Base-by-base conservation (phyloP, 2,113 vertebrate genomes). In the Periophthalmodon schlosseri region DNA sequence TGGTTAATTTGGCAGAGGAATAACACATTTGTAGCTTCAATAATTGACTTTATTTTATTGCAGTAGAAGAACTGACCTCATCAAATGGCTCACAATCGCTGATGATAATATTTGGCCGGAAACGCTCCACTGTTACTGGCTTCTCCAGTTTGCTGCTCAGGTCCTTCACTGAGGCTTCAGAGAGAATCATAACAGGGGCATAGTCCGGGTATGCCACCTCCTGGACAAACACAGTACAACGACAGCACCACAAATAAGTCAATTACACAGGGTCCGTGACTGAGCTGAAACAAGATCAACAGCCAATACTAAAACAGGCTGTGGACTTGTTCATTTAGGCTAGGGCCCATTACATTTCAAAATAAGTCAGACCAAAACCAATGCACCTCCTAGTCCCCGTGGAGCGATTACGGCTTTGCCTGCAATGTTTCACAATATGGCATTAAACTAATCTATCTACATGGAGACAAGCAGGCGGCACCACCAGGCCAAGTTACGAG, bases 51-150 rank as follows among this genome's bases (percentile, higher is more conserved):
- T 52, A 20, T n/a, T 54, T 54, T 10, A 28, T 60, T 14, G 11
- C 4, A 24, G 14, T 13, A 54, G 23, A 73, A 33, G 2, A 33
- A 72, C 63, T 0, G 21, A 99, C 98, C 96, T 99, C 98, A 2
- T 92, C 94, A 16, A 93, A 98, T 16, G 97, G 91, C 0, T 77
- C 70, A 44, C 96, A 98, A 78, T 92, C 96, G 0, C 92, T 85
- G 54, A 98, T 89, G 79, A 96, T 74, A 11, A 99, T 94, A 77
- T 93, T 99, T 1, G 98, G 96, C 49, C 96, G 93, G 92, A 98
- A 99, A 20, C 93, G 84, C 44, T 93, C 84, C 69, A 93, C 92
- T 1, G 93, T 94, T 21, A 94, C 88, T 39, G 94, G 95, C 52
- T 93, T 91, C 75, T 95, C 92, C 58, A 98, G 21, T 39, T 80